Conservation (phyloP, 2,888 invertebrate genomes). For the Furcula furcula region DNA sequence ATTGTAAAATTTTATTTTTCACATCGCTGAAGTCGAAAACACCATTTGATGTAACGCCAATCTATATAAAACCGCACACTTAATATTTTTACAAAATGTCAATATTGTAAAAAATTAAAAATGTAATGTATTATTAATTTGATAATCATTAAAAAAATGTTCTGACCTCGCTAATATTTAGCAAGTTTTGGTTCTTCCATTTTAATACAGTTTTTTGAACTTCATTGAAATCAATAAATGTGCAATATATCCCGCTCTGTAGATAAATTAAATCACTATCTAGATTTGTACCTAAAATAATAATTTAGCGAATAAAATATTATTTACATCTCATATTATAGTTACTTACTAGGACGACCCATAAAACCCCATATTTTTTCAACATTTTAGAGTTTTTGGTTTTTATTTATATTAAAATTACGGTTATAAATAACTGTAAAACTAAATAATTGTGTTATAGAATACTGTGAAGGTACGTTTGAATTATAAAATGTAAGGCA, state of each 20-base stretch:
- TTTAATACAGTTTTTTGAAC: slow-evolving; percentile 64
- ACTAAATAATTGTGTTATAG: too few species aligned
- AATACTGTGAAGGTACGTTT: too few species aligned
- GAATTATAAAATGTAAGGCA: too few species aligned
- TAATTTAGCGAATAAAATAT: too few species aligned
- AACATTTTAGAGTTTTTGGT: too few species aligned
- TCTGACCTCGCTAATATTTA: slow-evolving; percentile 71
- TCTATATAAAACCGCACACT: slow-evolving; percentile 50
- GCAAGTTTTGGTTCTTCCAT: slow-evolving; percentile 64
- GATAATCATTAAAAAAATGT: slow-evolving; percentile 2
- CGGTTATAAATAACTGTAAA: too few species aligned
- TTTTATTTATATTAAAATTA: too few species aligned
- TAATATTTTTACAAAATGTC: background rate
- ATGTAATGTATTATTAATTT: background rate
- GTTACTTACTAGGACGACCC: slow-evolving; percentile 43
- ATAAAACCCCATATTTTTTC: slow-evolving; percentile 43
- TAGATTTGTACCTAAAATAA: too few species aligned
- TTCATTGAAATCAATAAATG: slow-evolving; percentile 64
- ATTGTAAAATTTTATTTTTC: slow-evolving; percentile 74
- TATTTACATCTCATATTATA: too few species aligned
- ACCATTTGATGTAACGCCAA: slow-evolving; percentile 61
- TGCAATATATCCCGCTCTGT: slow-evolving; percentile 62
- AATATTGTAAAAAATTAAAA: background rate
- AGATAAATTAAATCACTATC: slow-evolving; percentile 16
- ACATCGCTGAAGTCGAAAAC: slow-evolving; percentile 71